These are phyloP conservation scores for Riparia riparia DNA, from an alignment of 2,113 vertebrate species.

Conservation along the genomic window DNA sequence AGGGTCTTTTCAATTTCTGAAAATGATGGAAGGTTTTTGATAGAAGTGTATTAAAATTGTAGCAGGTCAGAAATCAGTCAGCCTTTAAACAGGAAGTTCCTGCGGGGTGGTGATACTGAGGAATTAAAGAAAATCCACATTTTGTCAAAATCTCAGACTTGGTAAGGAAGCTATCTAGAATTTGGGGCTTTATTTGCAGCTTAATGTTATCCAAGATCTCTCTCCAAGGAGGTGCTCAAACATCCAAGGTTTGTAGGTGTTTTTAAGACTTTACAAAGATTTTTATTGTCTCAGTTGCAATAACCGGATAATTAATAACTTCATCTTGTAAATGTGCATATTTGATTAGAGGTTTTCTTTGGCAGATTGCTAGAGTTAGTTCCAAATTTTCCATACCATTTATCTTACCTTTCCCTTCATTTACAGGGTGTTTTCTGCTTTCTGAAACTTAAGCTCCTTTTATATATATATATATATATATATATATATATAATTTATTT, in stretches of 20 bases:
- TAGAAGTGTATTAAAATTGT: neutral
- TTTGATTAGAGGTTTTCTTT: neutral
- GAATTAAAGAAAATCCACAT: neutral
- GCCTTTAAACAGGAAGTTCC: neutral
- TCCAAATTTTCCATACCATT: neutral
- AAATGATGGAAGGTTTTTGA: neutral
- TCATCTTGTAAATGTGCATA: neutral
- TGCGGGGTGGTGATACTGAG: fast-evolving
- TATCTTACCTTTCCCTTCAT: neutral
- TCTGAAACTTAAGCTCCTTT: neutral
- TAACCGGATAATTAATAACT: neutral
- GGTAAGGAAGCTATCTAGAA: neutral
- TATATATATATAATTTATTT: too few relatives aligned
- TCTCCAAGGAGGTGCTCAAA: neutral
- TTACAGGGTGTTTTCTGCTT: neutral
- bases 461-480: too few relatives aligned
- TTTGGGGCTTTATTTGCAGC: neutral
- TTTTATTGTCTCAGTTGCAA: neutral
- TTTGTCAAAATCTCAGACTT: neutral
- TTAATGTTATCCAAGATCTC: neutral
- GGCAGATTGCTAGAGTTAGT: neutral
- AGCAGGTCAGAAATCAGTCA: neutral
- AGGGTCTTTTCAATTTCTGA: neutral
- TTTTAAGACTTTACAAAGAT: neutral
- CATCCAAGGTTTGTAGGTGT: fast-evolving